These are phyloP conservation scores for Epinotia nisella DNA, from an alignment of 2,888 invertebrate genomes.

Conservation along the genomic window DNA sequence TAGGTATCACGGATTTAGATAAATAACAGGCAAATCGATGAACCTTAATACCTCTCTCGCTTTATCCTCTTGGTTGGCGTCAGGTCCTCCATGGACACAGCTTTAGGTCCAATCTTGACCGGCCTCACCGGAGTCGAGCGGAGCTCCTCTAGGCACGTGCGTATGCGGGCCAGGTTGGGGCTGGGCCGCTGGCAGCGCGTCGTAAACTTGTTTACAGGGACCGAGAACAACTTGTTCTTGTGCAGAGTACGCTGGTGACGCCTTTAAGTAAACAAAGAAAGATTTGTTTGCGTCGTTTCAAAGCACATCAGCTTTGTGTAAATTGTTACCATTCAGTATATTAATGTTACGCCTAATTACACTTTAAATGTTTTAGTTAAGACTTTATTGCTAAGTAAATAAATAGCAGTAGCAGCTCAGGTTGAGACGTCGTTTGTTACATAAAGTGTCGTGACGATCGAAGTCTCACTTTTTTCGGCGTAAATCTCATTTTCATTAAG, in stretches of 20 bases:
- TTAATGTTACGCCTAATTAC: too few species aligned
- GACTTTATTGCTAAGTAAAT: too few species aligned
- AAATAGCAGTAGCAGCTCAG: too few species aligned
- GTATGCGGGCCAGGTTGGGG: constrained; percentile 65
- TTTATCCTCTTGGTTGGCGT: constrained; percentile 70
- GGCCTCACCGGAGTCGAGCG: constrained; percentile 54
- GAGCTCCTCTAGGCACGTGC: constrained; percentile 70
- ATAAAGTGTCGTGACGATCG: too few species aligned
- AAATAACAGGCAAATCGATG: neutral
- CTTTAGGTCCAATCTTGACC: constrained; percentile 64
- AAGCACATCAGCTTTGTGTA: too few species aligned
- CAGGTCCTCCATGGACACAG: constrained; percentile 77
- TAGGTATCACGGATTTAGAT: neutral
- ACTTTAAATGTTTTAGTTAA: too few species aligned
- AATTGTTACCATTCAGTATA: too few species aligned
- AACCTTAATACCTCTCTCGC: constrained; percentile 56
- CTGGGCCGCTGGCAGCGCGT: constrained; percentile 57
- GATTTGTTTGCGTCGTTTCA: neutral
- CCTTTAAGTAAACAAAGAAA: constrained; percentile 48
- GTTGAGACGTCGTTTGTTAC: too few species aligned
- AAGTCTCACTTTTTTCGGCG: too few species aligned
- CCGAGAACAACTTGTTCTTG: constrained; percentile 74
- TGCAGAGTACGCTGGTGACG: constrained; percentile 71
- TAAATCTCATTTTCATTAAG: too few species aligned
- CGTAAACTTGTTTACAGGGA: constrained; percentile 78